phyloP scores from a whole-genome alignment of 2,888 invertebrate species.

The Smittia aterrima region DNA sequence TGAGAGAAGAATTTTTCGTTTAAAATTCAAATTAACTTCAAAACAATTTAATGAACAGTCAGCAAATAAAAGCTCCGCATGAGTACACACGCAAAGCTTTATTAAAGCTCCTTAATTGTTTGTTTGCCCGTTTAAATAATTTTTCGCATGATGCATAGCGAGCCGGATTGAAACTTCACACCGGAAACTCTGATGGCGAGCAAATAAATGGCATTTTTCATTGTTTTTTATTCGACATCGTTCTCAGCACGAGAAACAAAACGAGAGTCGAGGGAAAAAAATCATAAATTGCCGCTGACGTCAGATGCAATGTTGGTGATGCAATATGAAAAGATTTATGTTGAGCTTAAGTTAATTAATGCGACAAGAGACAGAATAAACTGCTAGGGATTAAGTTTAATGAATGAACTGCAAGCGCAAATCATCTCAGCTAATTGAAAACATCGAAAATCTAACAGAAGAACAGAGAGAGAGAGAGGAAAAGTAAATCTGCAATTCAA shows the following conservation, averaged over 20 bases:
- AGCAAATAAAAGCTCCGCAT: background rate
- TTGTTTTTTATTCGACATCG: background rate
- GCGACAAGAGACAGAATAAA: background rate
- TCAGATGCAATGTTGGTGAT: background rate
- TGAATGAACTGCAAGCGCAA: background rate
- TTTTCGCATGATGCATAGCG: background rate
- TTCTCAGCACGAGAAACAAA: background rate
- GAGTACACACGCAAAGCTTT: background rate
- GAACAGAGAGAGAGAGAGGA: too few species aligned
- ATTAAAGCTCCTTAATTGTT: background rate
- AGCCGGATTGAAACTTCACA: background rate
- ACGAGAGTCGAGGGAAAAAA: background rate
- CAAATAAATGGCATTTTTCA: background rate
- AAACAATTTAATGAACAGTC: background rate
- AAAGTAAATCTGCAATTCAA: background rate
- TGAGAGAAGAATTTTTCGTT: background rate
- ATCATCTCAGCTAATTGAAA: background rate
- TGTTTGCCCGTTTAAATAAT: background rate
- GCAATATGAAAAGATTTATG: constrained; percentile 2
- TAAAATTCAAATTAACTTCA: background rate
- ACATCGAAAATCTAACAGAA: too few species aligned
- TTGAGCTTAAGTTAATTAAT: background rate
- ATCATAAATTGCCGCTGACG: background rate
- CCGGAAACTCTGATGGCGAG: background rate
- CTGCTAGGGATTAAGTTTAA: background rate